phyloP scores from a whole-genome alignment of 2,888 invertebrate species.

The Papilio demoleus region DNA sequence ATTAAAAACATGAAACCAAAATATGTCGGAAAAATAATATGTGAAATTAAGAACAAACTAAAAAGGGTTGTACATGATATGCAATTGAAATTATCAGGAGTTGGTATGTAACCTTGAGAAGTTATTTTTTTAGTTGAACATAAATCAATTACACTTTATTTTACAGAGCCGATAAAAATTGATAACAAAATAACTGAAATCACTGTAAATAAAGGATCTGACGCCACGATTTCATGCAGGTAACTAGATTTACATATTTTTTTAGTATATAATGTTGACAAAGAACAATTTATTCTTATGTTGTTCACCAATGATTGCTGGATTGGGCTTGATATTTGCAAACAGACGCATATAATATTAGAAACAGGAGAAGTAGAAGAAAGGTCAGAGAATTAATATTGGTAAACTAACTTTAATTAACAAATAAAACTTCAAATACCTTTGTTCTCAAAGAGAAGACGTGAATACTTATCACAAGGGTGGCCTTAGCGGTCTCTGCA shows the following conservation, averaged over 20 bases:
- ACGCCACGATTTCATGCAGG: conserved; percentile 29
- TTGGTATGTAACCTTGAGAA: conserved; percentile 25
- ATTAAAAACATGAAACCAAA: conserved; percentile 31
- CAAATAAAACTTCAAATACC: no score
- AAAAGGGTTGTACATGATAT: conserved; percentile 8
- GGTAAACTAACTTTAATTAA: no score
- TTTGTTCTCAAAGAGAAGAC: no score
- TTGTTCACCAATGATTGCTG: background rate
- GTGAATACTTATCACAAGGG: no score
- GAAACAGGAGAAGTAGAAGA: no score
- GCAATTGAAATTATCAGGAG: conserved; percentile 20
- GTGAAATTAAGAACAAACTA: conserved; percentile 22
- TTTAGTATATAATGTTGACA: background rate
- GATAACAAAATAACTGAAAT: conserved; percentile 33
- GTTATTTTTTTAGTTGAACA: background rate
- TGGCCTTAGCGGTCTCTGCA: no score
- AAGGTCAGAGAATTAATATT: no score
- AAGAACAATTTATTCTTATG: background rate
- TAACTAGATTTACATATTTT: background rate
- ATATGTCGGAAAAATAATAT: conserved; percentile 18
- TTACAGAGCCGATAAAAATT: conserved; percentile 32
- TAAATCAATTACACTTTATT: background rate
- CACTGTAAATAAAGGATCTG: background rate
- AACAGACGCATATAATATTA: no score
- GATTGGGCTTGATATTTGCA: no score